Percentiles rank a stretch among this genome's conserved stretches.
Conservation (phyloP, 1,140 invertebrate genomes). For the Dryas iulia region DNA sequence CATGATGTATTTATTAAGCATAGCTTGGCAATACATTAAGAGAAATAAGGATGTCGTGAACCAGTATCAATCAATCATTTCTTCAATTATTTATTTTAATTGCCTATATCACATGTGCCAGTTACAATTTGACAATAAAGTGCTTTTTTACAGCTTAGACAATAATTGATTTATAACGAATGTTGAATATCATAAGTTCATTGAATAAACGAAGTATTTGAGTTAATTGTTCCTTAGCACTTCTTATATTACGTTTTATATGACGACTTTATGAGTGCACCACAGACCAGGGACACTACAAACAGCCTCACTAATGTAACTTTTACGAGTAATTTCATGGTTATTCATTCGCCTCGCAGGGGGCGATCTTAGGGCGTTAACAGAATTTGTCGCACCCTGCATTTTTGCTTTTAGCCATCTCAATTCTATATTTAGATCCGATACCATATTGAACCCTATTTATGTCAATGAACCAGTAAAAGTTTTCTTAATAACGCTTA, state of each 20-base stretch:
- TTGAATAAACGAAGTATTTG: neutral
- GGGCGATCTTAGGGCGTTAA: constrained; percentile 54
- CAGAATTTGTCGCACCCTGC: constrained; percentile 44
- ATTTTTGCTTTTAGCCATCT: constrained; percentile 42
- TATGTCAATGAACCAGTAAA: constrained; percentile 40
- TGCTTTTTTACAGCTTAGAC: neutral
- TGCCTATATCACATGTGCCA: neutral
- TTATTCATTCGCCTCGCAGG: constrained; percentile 64
- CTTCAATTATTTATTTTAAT: neutral
- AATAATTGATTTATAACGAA: neutral
- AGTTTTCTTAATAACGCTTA: constrained; percentile 34
- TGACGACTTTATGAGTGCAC: constrained; percentile 58
- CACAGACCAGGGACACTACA: constrained; percentile 62
- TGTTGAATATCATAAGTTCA: too few species aligned
- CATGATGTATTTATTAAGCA: too few species aligned
- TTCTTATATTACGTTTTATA: constrained; percentile 17
- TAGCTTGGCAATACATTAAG: neutral
- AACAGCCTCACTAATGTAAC: constrained; percentile 69
- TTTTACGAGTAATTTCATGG: constrained; percentile 78
- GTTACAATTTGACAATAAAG: neutral
- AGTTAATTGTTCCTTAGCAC: neutral
- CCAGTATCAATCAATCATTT: neutral
- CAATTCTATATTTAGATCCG: constrained; percentile 37
- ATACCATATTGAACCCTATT: constrained; percentile 30
- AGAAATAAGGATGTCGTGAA: neutral